Conservation (phyloP, 2,797 vertebrate species). For the Notolepis coatsorum region DNA sequence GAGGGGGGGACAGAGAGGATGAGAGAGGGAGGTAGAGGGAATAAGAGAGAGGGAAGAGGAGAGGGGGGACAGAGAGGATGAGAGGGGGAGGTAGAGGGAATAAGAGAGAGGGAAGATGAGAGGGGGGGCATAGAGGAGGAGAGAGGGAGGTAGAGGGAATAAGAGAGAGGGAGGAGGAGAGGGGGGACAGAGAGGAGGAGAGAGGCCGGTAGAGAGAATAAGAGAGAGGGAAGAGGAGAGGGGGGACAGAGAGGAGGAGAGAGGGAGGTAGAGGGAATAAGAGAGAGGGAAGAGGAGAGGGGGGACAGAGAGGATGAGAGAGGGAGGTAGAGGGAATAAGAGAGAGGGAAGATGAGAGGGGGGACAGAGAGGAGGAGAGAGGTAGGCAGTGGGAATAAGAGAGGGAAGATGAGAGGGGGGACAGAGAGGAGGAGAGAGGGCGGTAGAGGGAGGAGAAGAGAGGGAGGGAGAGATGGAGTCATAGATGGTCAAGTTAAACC, state of each 20-base stretch:
- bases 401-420: constrained; percentile 1
- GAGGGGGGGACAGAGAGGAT: too few relatives aligned
- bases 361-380: constrained; percentile 12
- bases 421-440: too few relatives aligned
- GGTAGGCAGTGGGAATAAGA: constrained; percentile 33
- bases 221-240: constrained; percentile 20
- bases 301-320: constrained; percentile 33
- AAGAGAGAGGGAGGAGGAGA: constrained; percentile 23
- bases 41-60: constrained; percentile 24
- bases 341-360: constrained; percentile 28
- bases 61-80: too few relatives aligned
- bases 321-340: constrained; percentile 12
- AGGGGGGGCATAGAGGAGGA: too few relatives aligned
- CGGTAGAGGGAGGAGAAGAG: constrained; percentile 34
- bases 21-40: constrained; percentile 26
- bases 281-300: too few relatives aligned
- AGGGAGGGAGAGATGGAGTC: constrained; percentile 1
- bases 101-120: constrained; percentile 23
- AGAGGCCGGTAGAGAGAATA: constrained; percentile 27
- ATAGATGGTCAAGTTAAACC: too few relatives aligned
- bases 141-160: constrained; percentile 25
- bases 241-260: constrained; percentile 31
- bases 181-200: too few relatives aligned
- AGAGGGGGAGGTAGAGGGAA: constrained; percentile 27
- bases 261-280: constrained; percentile 1